Evolutionary conservation across 2,797 vertebrate species (phyloP).

Genomic region (Artibeus lituratus): DNA sequence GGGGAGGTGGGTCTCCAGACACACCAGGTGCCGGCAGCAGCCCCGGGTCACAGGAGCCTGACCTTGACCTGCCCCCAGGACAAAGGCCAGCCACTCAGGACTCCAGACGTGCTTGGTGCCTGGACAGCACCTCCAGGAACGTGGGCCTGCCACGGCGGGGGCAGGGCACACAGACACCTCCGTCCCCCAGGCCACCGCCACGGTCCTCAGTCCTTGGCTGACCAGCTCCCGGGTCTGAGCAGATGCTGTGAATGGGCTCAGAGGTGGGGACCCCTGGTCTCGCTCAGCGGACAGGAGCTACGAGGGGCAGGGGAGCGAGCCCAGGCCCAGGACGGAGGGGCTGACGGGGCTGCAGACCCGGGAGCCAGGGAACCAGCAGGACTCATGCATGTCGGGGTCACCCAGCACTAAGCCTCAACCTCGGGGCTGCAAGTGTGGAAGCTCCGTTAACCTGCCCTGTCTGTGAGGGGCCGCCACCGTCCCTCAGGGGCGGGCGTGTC

Average conservation of each 20-base stretch:
- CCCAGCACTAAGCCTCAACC: fast-evolving
- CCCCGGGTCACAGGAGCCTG: not conserved
- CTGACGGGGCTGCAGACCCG: fast-evolving
- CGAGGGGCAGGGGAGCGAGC: no score
- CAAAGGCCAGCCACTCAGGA: not conserved
- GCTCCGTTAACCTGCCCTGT: fast-evolving
- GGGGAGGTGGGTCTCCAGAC: not conserved
- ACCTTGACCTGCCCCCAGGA: not conserved
- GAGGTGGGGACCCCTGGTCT: no score
- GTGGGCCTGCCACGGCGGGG: not conserved
- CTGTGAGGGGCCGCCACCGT: not conserved
- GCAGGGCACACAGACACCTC: no score
- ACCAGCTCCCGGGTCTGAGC: not conserved
- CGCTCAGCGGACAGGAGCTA: not conserved
- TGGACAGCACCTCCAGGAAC: not conserved
- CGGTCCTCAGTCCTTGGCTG: not conserved
- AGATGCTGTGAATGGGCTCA: no score
- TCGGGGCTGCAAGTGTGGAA: fast-evolving
- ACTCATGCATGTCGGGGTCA: fast-evolving
- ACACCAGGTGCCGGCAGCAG: fast-evolving
- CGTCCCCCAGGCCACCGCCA: no score
- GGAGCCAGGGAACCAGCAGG: not conserved
- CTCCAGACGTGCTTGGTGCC: not conserved
- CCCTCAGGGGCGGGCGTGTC: not conserved
- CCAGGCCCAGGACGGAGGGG: not conserved